Base-by-base conservation (phyloP, 2,113 vertebrate genomes). In the Hyla sarda region DNA sequence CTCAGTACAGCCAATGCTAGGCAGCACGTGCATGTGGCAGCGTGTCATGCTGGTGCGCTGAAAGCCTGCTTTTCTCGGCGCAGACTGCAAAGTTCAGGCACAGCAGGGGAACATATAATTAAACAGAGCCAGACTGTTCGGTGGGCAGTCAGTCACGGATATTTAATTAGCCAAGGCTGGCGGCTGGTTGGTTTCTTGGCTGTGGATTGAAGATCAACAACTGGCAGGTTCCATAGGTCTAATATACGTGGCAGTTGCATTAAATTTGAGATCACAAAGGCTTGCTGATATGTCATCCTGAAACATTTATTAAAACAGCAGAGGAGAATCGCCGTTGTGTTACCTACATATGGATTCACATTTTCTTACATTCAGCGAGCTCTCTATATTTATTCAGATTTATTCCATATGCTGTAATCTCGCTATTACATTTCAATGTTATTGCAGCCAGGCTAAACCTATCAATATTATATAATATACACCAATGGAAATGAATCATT, bases 91-190 rank as follows among this genome's bases (percentile, higher is more conserved):
- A 87, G 85, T 87, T 87, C 85, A 87, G 67, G 85, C 85, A 82
- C 85, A 87, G 85, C 85, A 82, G 85, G 85, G 85, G 76, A 73
- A 82, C 85, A 87, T 87, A 87, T 87, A 87, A 87, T 87, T 87
- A 87, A 87, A 87, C 85, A 87, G 85, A 87, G 85, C 85, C 85
- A 87, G 85, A 87, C 85, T 87, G 85, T 87, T 87, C 85, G 73
- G 77, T 87, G 85, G 85, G 85, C 85, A 87, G 85, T 87, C 85
- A 87, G 85, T 87, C 85, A 87, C 85, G 37, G 85, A 87, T 87
- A 87, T 87, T 87, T 82, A 87, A 87, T 87, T 87, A 87, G 85
- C 85, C 69, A 82, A 72, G 77, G 85, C 85, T 87, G 85, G 85
- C 85, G 85, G 85, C 85, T 81, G 77, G 76, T 74, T 87, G 65